Percentiles rank a stretch among this genome's conserved stretches.
Evolutionary conservation across 2,113 vertebrate genomes (phyloP).

Genomic region (Phasianus colchicus): DNA sequence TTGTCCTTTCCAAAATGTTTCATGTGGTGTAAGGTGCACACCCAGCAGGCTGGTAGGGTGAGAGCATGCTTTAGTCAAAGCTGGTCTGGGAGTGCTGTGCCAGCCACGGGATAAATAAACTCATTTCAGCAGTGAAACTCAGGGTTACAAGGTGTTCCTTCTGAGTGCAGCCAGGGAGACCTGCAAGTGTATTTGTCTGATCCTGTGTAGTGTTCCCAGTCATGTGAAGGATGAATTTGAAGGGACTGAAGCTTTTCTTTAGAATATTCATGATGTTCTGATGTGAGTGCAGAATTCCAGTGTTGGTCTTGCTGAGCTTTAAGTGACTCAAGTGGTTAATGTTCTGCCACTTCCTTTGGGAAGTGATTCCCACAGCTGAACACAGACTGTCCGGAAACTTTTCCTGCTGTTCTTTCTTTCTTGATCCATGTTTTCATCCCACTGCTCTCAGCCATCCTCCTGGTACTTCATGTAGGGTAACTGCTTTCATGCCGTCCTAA

Average conservation of each 20-base stretch:
- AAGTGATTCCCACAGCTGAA: slow-evolving; percentile 59
- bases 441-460: background rate
- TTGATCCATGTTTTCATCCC: background rate
- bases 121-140: background rate
- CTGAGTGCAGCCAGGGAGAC: background rate
- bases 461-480: background rate
- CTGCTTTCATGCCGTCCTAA: background rate
- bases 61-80: background rate
- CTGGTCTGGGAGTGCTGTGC: background rate
- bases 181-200: accelerated
- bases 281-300: background rate
- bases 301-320: background rate
- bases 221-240: background rate
- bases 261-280: background rate
- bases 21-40: background rate
- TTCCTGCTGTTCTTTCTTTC: slow-evolving; percentile 48
- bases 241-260: background rate
- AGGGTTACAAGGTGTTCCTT: background rate
- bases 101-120: background rate
- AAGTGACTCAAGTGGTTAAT: slow-evolving; percentile 6
- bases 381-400: slow-evolving; percentile 41
- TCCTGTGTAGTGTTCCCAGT: background rate
- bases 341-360: slow-evolving; percentile 59
- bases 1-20: slow-evolving; percentile 24
- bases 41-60: background rate